Evolutionary conservation across 2,797 vertebrate genomes (phyloP).

Genomic region (Valencia hispanica): DNA sequence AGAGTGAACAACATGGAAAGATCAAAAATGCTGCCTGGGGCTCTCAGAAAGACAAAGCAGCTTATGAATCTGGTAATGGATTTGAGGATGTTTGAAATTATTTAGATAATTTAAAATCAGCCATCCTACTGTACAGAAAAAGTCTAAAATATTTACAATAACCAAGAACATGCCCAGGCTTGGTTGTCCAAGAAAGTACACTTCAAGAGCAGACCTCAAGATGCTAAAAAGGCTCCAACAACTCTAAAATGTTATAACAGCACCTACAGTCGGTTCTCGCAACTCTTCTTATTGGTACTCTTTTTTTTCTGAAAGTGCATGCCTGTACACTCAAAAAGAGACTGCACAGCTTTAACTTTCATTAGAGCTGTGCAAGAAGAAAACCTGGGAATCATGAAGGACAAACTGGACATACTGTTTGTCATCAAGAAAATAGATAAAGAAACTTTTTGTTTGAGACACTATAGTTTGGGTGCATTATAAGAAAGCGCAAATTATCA

Average conservation of each 20-base stretch:
- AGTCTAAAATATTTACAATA: background rate
- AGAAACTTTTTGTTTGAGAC: no score
- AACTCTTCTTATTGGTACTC: no score
- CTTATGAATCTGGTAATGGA: background rate
- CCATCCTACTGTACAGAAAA: background rate
- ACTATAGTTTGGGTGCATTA: slow-evolving; percentile 8
- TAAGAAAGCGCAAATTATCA: background rate
- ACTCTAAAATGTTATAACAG: background rate
- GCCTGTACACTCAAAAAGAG: background rate
- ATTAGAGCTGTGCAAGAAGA: background rate
- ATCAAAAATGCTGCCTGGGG: background rate
- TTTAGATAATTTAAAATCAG: background rate
- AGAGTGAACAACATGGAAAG: background rate
- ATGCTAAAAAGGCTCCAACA: background rate
- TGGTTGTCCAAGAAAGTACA: background rate
- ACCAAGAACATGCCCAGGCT: background rate
- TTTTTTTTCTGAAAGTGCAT: background rate
- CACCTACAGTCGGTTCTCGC: background rate
- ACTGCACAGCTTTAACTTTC: background rate
- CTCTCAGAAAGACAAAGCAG: background rate
- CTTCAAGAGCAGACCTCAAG: background rate
- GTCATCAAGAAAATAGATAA: background rate
- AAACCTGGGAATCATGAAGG: background rate
- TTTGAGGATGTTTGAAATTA: background rate
- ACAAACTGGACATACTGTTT: background rate